These are phyloP conservation scores for Oophaga pumilio DNA, from an alignment of 2,113 vertebrate species.

Conservation along the genomic window DNA sequence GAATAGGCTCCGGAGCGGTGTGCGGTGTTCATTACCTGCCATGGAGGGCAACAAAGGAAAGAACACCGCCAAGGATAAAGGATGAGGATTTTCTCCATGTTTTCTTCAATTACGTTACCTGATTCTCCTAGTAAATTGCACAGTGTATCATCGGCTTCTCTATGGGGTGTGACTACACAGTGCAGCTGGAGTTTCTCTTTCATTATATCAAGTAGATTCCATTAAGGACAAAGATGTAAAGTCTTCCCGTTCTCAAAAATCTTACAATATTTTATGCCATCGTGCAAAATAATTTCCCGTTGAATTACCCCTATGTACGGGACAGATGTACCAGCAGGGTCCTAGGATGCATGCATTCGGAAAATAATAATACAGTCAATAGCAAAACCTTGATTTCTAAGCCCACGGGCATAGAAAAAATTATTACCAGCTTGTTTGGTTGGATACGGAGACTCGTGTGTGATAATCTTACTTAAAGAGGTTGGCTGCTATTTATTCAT, in stretches of 20 bases:
- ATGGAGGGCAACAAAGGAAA: not conserved
- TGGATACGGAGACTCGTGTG: not conserved
- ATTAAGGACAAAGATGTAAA: not conserved
- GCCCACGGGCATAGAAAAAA: not conserved
- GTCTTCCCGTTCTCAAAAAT: not conserved
- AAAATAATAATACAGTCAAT: no score
- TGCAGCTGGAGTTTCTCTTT: not conserved
- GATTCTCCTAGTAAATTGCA: not conserved
- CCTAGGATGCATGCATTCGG: not conserved
- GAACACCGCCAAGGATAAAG: not conserved
- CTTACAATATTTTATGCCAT: not conserved
- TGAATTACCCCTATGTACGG: not conserved
- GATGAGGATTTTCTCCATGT: not conserved
- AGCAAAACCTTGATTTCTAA: not conserved
- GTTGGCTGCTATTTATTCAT: no score
- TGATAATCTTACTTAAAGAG: not conserved
- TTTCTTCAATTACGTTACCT: not conserved
- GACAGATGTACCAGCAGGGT: not conserved
- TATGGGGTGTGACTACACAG: not conserved
- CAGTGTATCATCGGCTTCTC: not conserved
- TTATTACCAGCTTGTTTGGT: not conserved
- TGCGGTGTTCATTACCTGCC: slow-evolving; percentile 8
- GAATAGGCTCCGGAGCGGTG: not conserved
- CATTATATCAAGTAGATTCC: not conserved
- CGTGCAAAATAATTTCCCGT: not conserved